These are phyloP conservation scores for Otus scops DNA, from an alignment of 2,797 vertebrate species.

Conservation along the genomic window DNA sequence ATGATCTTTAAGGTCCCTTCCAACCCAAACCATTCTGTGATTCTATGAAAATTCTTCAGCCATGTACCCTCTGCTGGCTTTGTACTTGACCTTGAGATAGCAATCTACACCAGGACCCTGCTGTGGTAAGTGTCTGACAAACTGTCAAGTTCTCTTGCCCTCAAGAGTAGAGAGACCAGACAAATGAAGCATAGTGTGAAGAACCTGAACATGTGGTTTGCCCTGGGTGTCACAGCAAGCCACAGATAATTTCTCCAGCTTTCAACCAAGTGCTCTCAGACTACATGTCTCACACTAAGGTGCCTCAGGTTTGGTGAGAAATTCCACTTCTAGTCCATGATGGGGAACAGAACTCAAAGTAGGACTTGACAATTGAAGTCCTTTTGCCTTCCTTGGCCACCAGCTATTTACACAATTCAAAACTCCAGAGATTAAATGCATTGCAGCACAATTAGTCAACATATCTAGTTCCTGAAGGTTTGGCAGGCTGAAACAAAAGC, in stretches of 20 bases:
- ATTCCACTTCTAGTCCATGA: background rate
- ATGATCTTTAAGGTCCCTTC: too few relatives aligned
- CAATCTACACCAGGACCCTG: accelerated
- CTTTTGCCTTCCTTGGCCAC: background rate
- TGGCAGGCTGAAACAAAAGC: background rate
- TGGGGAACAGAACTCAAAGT: background rate
- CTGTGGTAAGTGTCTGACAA: background rate
- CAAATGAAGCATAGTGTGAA: background rate
- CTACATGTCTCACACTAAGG: background rate
- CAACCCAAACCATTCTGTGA: too few relatives aligned
- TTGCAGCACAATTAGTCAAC: background rate
- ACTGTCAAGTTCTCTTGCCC: background rate
- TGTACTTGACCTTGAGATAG: background rate
- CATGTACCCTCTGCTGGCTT: background rate
- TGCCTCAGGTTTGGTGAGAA: background rate
- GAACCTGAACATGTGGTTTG: background rate
- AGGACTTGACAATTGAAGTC: background rate
- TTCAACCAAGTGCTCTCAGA: background rate
- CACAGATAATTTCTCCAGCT: background rate
- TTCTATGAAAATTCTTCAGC: background rate
- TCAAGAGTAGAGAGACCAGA: background rate
- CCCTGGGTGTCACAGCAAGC: background rate
- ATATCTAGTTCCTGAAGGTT: background rate
- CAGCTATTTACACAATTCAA: background rate
- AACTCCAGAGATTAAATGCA: background rate